Conservation (phyloP, 2,797 vertebrate species). For the Eleutherodactylus coqui region DNA sequence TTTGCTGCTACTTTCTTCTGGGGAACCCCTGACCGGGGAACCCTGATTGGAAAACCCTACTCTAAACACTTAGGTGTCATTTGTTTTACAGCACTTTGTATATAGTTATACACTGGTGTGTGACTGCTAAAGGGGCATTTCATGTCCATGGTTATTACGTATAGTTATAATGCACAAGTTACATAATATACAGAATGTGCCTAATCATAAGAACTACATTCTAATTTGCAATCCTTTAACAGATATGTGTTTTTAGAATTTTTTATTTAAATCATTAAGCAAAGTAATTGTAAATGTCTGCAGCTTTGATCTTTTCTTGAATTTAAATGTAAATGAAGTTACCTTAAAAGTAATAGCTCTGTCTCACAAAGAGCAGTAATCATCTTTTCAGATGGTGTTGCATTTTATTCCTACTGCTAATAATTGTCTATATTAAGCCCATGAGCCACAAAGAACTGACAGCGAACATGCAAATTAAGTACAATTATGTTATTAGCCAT, state of each 20-base stretch:
- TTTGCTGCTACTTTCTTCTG: background rate
- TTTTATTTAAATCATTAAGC: constrained; percentile 8
- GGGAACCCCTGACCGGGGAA: background rate
- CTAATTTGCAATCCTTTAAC: background rate
- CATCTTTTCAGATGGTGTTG: constrained; percentile 35
- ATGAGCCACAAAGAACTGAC: constrained; percentile 22
- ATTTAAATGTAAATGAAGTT: constrained; percentile 18
- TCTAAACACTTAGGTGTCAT: background rate
- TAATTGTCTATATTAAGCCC: background rate
- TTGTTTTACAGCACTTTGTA: background rate
- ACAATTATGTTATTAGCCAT: constrained; percentile 50
- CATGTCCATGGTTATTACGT: background rate
- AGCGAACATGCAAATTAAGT: constrained; percentile 35
- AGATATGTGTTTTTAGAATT: constrained; percentile 1
- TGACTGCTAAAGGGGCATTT: background rate
- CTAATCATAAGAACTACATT: background rate
- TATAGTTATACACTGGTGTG: background rate
- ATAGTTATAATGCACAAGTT: background rate
- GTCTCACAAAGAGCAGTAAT: constrained; percentile 25
- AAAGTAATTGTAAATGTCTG: background rate
- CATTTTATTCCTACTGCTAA: constrained; percentile 8
- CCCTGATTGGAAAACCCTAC: background rate
- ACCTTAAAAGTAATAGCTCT: constrained; percentile 25
- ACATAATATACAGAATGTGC: background rate
- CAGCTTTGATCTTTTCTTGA: constrained; percentile 33